Evolutionary conservation across 1,140 invertebrate species (phyloP), one percentile per base, ranked within the genome.

Genomic region (Eumeta japonica): DNA sequence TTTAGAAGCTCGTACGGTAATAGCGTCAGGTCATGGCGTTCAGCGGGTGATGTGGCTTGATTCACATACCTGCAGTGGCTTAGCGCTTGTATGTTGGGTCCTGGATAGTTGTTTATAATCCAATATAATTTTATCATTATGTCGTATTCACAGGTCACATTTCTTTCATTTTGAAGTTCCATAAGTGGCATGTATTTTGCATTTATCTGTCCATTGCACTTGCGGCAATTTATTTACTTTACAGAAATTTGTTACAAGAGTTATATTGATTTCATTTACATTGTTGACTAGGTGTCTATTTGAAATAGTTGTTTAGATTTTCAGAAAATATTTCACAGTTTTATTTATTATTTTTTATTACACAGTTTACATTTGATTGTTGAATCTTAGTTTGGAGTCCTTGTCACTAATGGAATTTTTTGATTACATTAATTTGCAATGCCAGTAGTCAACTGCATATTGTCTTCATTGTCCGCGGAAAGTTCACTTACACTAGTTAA

Each of bases 91-190:
- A n/a, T n/a, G n/a, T n/a, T n/a, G n/a, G n/a, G n/a, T n/a, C n/a
- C n/a, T n/a, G n/a, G n/a, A n/a, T n/a, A n/a, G n/a, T 13, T 5
- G 13, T 32, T 32, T 32, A 32, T 32, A 32, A 16, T 32, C 30
- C 30, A 16, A 32, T 32, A 32, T 32, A 3, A 32, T 4, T 32
- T 15, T 32, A 16, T 32, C 13, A 32, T 16, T 32, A 32, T 32
- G 14, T 16, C 30, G 30, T 16, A 32, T 32, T 32, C 30, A 32
- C 30, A 32, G 30, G 30, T 32, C n/a, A n/a, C n/a, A n/a, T n/a
- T n/a, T n/a, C n/a, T n/a, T n/a, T n/a, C n/a, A n/a, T n/a, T n/a
- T n/a, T 32, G 30, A 16, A 32, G 30, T 13, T 16, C 30, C 15
- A 14, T 32, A n/a, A 32, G 14, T 13, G 30, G n/a, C n/a, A n/a